phyloP scores from a whole-genome alignment of 2,113 vertebrate species.

The Aphelocoma coerulescens region DNA sequence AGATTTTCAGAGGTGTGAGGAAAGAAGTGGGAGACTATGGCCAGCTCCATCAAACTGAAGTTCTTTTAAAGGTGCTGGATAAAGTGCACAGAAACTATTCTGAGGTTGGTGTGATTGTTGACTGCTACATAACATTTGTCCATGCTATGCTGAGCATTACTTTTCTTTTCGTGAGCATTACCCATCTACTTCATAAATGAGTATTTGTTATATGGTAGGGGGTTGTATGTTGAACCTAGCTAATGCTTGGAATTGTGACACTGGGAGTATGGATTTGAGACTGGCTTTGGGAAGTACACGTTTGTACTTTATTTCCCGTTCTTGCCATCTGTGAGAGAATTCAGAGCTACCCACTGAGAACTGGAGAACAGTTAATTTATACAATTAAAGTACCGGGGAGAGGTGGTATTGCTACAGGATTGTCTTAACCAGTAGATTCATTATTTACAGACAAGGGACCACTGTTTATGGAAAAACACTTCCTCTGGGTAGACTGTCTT shows the following conservation, averaged over 20 bases:
- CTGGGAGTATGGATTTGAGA: neutral
- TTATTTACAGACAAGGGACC: neutral
- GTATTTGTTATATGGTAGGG: neutral
- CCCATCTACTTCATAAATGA: neutral
- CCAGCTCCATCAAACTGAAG: conserved; percentile 89
- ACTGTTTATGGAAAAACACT: neutral
- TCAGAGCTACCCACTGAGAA: neutral
- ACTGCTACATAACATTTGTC: neutral
- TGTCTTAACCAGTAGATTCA: neutral
- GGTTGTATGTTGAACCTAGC: neutral
- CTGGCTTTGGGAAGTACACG: neutral
- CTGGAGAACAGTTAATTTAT: neutral
- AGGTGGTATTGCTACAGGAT: neutral
- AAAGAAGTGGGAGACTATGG: conserved; percentile 91
- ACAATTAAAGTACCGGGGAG: neutral
- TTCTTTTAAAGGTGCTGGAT: conserved; percentile 92
- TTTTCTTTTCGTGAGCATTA: neutral
- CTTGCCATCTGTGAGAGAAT: rapidly evolving
- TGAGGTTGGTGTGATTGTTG: conserved; percentile 79
- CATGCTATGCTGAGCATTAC: neutral
- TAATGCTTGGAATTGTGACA: neutral
- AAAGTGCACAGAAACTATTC: conserved; percentile 92
- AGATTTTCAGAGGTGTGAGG: conserved; percentile 90
- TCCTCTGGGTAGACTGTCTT: neutral
- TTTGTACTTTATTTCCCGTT: neutral